Conservation (phyloP, 2,797 vertebrate genomes). For the Syndactyla subalaris region DNA sequence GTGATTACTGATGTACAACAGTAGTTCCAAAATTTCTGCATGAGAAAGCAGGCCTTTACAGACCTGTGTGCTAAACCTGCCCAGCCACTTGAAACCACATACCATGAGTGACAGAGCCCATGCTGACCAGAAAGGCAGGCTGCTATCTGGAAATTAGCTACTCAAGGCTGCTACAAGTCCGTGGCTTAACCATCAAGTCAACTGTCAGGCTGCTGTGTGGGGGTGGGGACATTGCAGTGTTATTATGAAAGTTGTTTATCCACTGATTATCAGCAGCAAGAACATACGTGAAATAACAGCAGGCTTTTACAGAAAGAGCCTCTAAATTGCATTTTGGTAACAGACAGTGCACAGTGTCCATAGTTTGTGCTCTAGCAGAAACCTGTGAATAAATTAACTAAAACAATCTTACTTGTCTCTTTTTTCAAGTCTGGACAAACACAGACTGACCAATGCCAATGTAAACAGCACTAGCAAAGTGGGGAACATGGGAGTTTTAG, state of each 20-base stretch:
- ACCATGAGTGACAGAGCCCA: neutral
- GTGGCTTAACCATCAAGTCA: constrained; percentile 57
- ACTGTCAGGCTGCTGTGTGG: constrained; percentile 33
- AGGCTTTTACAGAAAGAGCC: constrained; percentile 21
- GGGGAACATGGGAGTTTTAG: neutral
- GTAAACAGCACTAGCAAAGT: neutral
- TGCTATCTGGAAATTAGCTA: neutral
- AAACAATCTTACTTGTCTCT: neutral
- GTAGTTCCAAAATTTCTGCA: neutral
- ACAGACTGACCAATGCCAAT: neutral
- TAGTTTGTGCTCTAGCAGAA: neutral
- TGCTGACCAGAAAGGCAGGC: neutral
- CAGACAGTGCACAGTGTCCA: neutral
- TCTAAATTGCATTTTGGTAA: neutral
- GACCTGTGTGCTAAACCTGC: neutral
- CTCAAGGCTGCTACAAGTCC: neutral
- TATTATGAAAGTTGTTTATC: constrained; percentile 65
- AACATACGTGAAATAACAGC: constrained; percentile 29
- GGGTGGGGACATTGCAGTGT: neutral
- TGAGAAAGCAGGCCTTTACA: neutral
- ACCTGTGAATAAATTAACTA: neutral
- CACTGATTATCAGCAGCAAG: constrained; percentile 58
- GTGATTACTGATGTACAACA: neutral
- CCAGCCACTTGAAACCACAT: neutral
- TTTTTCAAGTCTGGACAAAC: neutral